Conservation (phyloP, 2,888 invertebrate species). For the Diarsia mendica region DNA sequence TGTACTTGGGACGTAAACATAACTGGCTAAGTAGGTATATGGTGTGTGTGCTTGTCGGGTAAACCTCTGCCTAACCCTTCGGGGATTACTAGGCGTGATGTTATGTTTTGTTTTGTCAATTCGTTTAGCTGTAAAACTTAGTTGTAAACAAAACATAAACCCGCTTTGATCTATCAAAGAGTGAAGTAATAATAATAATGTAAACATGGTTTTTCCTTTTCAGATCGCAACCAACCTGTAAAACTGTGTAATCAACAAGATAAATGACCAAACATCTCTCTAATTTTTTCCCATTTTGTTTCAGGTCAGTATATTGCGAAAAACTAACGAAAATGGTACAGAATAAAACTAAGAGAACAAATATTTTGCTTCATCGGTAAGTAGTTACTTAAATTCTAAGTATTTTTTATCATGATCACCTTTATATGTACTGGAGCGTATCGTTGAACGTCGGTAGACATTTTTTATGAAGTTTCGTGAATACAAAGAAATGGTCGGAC, state of each 20-base stretch:
- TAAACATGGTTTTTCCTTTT: too few species aligned
- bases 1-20: too few species aligned
- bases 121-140: not conserved
- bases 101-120: not conserved
- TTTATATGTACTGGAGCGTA: slow-evolving; percentile 64
- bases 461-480: slow-evolving; percentile 62
- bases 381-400: slow-evolving; percentile 19
- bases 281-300: slow-evolving; percentile 62
- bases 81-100: too few species aligned
- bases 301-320: slow-evolving; percentile 69
- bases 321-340: slow-evolving; percentile 48
- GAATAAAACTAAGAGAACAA: slow-evolving; percentile 38
- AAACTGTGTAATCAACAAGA: not conserved
- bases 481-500: slow-evolving; percentile 62
- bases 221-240: not conserved
- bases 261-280: slow-evolving; percentile 17
- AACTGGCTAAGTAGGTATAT: too few species aligned
- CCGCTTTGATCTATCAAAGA: not conserved
- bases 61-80: too few species aligned
- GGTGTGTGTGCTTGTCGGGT: too few species aligned
- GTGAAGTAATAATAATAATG: not conserved
- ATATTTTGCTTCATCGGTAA: slow-evolving; percentile 56
- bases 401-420: slow-evolving; percentile 63
- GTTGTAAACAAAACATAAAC: not conserved
- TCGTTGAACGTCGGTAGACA: slow-evolving; percentile 42